phyloP scores from a whole-genome alignment of 2,888 invertebrate species.

The Drosophila leonis region DNA sequence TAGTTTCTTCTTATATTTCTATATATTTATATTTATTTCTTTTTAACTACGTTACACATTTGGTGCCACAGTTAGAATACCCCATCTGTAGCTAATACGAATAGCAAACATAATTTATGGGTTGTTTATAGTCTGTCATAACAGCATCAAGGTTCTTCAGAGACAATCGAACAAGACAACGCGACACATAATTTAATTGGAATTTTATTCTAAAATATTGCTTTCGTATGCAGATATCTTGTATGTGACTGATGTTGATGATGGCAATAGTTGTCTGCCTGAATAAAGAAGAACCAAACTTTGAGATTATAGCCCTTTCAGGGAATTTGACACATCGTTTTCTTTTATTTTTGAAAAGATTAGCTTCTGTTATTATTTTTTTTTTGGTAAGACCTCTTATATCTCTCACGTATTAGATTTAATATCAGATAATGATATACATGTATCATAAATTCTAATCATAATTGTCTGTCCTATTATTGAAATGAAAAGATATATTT shows the following conservation, averaged over 20 bases:
- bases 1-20: no score
- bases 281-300: background rate
- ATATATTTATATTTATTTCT: background rate
- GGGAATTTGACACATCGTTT: background rate
- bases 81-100: background rate
- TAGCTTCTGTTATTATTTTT: background rate
- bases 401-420: background rate
- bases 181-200: conserved; percentile 45
- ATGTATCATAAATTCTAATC: no score
- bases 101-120: conserved; percentile 1
- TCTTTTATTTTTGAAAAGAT: background rate
- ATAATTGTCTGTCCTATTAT: no score
- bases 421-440: no score
- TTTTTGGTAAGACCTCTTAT: background rate
- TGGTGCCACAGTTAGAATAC: background rate
- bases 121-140: conserved; percentile 26
- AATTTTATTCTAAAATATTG: conserved; percentile 30
- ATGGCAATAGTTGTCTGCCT: background rate
- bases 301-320: background rate
- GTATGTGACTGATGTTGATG: conserved; percentile 1
- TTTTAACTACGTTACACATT: background rate
- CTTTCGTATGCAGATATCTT: conserved; percentile 11
- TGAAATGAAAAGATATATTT: no score
- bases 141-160: conserved; percentile 35
- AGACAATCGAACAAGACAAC: conserved; percentile 29